Evolutionary conservation across 1,140 invertebrate genomes (phyloP).

Genomic region (Drosophila asahinai): DNA sequence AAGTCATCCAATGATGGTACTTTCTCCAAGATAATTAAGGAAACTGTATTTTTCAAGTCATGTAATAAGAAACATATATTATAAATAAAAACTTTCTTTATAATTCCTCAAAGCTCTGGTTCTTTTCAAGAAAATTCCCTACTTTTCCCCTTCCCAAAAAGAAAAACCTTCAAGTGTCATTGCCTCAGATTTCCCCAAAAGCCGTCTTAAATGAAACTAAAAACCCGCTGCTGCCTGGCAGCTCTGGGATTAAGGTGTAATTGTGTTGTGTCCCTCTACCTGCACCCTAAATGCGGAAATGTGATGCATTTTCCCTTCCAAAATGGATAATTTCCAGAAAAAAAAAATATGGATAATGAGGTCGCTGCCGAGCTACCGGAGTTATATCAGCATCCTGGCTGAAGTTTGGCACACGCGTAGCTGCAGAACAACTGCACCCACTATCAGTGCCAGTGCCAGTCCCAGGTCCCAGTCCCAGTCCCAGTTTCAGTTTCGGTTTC

Average conservation of each 20-base stretch:
- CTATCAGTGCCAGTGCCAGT: background rate
- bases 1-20: no score
- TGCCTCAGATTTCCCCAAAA: no score
- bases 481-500: background rate
- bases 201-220: background rate
- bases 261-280: background rate
- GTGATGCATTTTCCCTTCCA: background rate
- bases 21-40: no score
- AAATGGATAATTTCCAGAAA: conserved; percentile 2
- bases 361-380: background rate
- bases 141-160: no score
- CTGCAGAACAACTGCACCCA: conserved; percentile 1
- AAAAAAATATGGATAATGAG: conserved; percentile 1
- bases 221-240: no score
- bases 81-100: no score
- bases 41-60: no score
- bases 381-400: conserved; percentile 18
- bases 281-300: no score
- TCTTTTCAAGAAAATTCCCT: no score
- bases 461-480: background rate
- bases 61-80: no score
- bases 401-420: conserved; percentile 9
- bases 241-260: conserved; percentile 4
- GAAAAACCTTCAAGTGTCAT: no score
- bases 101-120: no score